These are phyloP conservation scores for Synanceia verrucosa DNA, from an alignment of 2,797 vertebrate species.

Conservation along the genomic window DNA sequence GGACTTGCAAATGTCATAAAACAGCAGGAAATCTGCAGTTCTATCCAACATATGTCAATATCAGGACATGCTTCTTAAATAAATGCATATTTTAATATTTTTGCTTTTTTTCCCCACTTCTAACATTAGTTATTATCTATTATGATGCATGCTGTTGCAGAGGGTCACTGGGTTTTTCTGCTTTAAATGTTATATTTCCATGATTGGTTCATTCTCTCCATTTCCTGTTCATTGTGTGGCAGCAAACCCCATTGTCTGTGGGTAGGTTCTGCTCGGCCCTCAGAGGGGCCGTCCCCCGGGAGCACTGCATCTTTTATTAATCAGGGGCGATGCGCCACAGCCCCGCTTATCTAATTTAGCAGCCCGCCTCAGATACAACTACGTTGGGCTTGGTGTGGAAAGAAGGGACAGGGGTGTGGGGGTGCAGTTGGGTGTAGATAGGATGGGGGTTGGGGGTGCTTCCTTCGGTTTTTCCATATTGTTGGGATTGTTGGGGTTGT, in stretches of 20 bases:
- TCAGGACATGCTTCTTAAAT: slow-evolving; percentile 57
- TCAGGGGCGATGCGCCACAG: slow-evolving; percentile 83
- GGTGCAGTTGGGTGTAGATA: slow-evolving; percentile 59
- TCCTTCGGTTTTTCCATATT: slow-evolving; percentile 61
- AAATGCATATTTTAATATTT: slow-evolving; percentile 74
- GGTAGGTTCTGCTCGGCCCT: slow-evolving; percentile 69
- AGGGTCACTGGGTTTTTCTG: slow-evolving; percentile 65
- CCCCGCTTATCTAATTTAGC: slow-evolving; percentile 89
- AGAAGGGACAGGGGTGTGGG: slow-evolving; percentile 64
- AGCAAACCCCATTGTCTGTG: slow-evolving; percentile 81
- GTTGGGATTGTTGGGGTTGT: slow-evolving; percentile 12
- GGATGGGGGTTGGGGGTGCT: slow-evolving; percentile 56
- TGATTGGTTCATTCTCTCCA: slow-evolving; percentile 82
- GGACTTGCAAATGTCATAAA: slow-evolving; percentile 57
- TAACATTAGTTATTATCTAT: slow-evolving; percentile 69
- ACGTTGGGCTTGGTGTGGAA: slow-evolving; percentile 71
- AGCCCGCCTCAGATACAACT: slow-evolving; percentile 81
- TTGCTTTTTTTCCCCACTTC: slow-evolving; percentile 48
- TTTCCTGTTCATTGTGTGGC: slow-evolving; percentile 85
- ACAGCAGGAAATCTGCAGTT: slow-evolving; percentile 55
- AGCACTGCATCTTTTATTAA: slow-evolving; percentile 89
- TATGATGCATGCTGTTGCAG: slow-evolving; percentile 69
- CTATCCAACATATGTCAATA: slow-evolving; percentile 65
- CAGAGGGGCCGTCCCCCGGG: slow-evolving; percentile 81
- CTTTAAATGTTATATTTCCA: slow-evolving; percentile 84